Conservation (phyloP, 2,888 invertebrate genomes). For the Lutraria lutraria region DNA sequence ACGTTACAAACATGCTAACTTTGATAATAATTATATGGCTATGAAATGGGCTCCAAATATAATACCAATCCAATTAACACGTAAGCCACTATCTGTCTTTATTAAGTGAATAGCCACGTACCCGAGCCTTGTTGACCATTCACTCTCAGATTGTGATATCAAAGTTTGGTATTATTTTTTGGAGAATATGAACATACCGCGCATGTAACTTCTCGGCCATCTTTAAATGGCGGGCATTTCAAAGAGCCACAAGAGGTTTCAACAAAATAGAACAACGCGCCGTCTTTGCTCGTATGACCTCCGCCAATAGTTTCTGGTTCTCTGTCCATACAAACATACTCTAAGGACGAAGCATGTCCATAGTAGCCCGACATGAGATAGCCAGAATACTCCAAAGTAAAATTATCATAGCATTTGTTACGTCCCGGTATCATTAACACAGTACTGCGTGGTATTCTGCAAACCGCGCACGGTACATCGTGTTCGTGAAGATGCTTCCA, state of each 20-base stretch:
- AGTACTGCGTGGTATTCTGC: slow-evolving; percentile 21
- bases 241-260: slow-evolving; percentile 28
- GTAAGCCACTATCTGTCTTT: neutral
- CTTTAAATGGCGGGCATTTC: slow-evolving; percentile 7
- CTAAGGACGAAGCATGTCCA: neutral
- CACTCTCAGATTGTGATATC: neutral
- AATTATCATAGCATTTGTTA: slow-evolving; percentile 22
- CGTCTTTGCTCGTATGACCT: neutral
- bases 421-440: slow-evolving; percentile 44
- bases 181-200: slow-evolving; percentile 7
- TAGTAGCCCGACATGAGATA: slow-evolving; percentile 34
- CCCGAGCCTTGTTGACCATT: neutral
- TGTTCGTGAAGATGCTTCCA: slow-evolving; percentile 13
- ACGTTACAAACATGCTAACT: neutral
- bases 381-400: slow-evolving; percentile 30
- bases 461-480: slow-evolving; percentile 44
- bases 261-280: slow-evolving; percentile 31
- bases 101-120: neutral
- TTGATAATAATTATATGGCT: neutral
- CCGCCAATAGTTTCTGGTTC: neutral
- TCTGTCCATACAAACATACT: slow-evolving; percentile 27
- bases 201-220: slow-evolving; percentile 22
- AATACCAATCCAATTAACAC: neutral
- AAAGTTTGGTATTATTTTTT: neutral
- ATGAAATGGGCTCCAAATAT: neutral